A percentile compares a stretch with the other conserved stretches of the same genome.
Conservation (phyloP, 2,113 vertebrate species). For the Thymallus thymallus region DNA sequence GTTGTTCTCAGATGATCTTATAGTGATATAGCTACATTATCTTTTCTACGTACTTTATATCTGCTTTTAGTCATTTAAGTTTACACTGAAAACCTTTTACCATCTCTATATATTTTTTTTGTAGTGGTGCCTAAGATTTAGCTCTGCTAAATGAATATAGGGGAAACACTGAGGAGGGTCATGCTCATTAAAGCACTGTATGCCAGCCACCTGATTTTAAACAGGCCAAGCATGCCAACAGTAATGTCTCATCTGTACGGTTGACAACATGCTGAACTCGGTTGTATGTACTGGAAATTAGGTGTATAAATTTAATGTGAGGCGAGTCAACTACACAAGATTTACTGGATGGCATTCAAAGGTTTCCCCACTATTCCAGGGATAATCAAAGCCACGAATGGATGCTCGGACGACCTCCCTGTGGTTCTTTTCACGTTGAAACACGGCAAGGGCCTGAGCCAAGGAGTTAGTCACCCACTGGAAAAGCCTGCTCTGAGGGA, state of each 20-base stretch:
- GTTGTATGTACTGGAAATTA: background rate
- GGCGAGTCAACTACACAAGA: background rate
- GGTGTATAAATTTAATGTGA: background rate
- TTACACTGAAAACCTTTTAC: too few relatives aligned
- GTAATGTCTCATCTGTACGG: background rate
- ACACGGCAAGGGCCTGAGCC: background rate
- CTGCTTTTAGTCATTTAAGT: too few relatives aligned
- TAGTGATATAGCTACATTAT: too few relatives aligned
- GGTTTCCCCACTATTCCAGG: background rate
- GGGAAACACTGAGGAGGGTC: too few relatives aligned
- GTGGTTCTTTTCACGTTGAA: background rate
- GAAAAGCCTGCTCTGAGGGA: constrained; percentile 19
- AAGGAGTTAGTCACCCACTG: constrained; percentile 13
- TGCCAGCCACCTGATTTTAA: background rate
- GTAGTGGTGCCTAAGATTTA: too few relatives aligned
- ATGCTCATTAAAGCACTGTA: background rate
- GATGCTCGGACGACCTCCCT: constrained; percentile 11
- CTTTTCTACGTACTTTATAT: too few relatives aligned
- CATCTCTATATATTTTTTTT: too few relatives aligned
- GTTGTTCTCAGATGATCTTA: too few relatives aligned
- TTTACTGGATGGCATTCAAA: background rate
- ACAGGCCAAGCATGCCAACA: background rate
- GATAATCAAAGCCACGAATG: background rate
- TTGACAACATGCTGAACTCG: background rate
- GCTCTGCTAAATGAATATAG: too few relatives aligned